phyloP scores from a whole-genome alignment of 2,113 vertebrate species.

The Bos javanicus region DNA sequence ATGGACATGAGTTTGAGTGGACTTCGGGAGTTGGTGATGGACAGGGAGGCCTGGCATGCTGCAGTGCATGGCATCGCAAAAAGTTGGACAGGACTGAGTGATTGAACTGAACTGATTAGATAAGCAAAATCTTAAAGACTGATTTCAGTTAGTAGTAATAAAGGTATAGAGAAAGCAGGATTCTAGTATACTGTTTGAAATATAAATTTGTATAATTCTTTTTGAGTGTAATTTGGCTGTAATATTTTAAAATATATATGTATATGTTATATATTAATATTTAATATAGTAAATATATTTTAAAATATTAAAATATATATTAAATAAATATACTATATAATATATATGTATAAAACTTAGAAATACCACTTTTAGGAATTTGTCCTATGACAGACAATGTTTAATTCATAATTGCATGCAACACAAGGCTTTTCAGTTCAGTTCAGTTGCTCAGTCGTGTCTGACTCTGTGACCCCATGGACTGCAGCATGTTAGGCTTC shows the following conservation, averaged over 20 bases:
- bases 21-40: neutral
- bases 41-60: neutral
- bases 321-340: neutral
- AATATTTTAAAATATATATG: neutral
- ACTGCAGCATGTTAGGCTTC: neutral
- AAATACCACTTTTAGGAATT: neutral
- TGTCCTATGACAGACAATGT: neutral
- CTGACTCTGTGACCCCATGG: neutral
- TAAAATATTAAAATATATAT: neutral
- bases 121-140: neutral
- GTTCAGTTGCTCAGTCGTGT: neutral
- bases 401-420: neutral
- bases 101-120: neutral
- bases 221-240: neutral
- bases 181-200: neutral
- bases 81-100: neutral
- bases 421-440: neutral
- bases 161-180: neutral
- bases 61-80: neutral
- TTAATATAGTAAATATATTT: neutral
- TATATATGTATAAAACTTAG: neutral
- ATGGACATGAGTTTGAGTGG: neutral
- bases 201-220: neutral
- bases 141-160: neutral
- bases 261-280: neutral